phyloP scores from a whole-genome alignment of 2,888 invertebrate genomes.

The Xanthostigma xanthostigma region DNA sequence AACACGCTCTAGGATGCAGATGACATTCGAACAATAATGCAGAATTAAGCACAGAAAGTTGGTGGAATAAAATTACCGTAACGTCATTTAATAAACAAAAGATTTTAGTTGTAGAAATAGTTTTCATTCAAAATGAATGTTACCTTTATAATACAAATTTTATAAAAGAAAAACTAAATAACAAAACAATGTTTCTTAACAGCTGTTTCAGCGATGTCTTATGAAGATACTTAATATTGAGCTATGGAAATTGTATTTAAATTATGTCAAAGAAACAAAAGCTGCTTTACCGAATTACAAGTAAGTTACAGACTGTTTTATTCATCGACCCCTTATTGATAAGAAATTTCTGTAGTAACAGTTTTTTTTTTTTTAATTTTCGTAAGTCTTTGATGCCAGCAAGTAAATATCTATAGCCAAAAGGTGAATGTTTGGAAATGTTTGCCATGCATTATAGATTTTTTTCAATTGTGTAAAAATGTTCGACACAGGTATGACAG shows the following conservation, averaged over 20 bases:
- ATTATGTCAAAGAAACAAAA: slow-evolving; percentile 97
- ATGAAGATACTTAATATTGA: slow-evolving; percentile 99
- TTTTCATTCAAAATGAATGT: too few relatives aligned
- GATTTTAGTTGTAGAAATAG: too few relatives aligned
- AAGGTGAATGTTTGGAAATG: background rate
- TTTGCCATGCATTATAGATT: background rate
- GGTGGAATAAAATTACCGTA: too few relatives aligned
- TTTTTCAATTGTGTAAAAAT: too few relatives aligned
- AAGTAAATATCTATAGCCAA: background rate
- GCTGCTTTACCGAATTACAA: slow-evolving; percentile 83
- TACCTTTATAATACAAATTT: too few relatives aligned
- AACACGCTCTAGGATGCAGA: too few relatives aligned
- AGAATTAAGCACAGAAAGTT: too few relatives aligned
- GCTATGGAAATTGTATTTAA: slow-evolving; percentile 93
- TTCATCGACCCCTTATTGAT: background rate
- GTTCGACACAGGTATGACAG: too few relatives aligned
- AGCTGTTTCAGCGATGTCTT: slow-evolving; percentile 94
- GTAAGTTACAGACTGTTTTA: slow-evolving; percentile 37
- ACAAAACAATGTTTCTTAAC: slow-evolving; percentile 23
- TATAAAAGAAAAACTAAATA: too few relatives aligned
- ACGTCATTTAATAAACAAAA: too few relatives aligned
- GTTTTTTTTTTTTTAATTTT: background rate
- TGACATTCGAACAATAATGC: too few relatives aligned
- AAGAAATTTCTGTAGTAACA: background rate
- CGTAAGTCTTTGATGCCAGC: too few relatives aligned